These are phyloP conservation scores for Plutella xylostella DNA, from an alignment of 2,888 invertebrate genomes.

Conservation along the genomic window DNA sequence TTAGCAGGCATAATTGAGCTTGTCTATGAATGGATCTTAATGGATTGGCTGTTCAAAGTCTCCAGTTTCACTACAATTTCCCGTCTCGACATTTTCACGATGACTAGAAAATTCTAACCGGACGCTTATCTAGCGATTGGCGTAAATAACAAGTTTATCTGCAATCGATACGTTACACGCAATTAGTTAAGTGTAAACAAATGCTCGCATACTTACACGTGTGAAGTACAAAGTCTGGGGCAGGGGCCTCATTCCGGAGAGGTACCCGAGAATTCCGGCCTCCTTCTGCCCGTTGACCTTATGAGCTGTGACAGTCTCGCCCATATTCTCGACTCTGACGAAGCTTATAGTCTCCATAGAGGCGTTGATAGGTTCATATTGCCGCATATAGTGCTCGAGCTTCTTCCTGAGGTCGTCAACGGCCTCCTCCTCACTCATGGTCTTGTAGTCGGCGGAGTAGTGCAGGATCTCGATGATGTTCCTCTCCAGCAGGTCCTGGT, in stretches of 20 bases:
- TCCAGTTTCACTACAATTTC: too few species aligned
- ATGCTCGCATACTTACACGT: constrained; percentile 83
- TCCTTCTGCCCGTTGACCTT: constrained; percentile 84
- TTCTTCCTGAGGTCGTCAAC: constrained; percentile 84
- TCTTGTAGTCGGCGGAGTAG: constrained; percentile 87
- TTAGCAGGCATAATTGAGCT: too few species aligned
- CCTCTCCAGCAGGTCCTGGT: constrained; percentile 63
- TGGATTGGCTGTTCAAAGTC: too few species aligned
- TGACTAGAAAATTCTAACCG: too few species aligned
- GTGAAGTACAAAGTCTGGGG: constrained; percentile 92
- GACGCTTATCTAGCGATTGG: too few species aligned
- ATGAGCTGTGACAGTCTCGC: constrained; percentile 77
- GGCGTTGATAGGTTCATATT: constrained; percentile 84
- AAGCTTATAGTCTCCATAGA: constrained; percentile 66
- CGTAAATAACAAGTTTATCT: neutral
- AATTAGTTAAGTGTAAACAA: too few species aligned
- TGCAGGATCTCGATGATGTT: constrained; percentile 80
- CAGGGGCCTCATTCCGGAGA: constrained; percentile 86
- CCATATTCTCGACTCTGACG: constrained; percentile 63
- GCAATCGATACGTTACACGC: neutral
- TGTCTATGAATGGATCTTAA: too few species aligned
- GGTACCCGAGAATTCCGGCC: constrained; percentile 86
- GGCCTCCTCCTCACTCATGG: constrained; percentile 82
- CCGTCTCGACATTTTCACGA: too few species aligned
- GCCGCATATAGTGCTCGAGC: constrained; percentile 84